Conservation (phyloP, 2,113 vertebrate genomes). For the Kryptolebias marmoratus region DNA sequence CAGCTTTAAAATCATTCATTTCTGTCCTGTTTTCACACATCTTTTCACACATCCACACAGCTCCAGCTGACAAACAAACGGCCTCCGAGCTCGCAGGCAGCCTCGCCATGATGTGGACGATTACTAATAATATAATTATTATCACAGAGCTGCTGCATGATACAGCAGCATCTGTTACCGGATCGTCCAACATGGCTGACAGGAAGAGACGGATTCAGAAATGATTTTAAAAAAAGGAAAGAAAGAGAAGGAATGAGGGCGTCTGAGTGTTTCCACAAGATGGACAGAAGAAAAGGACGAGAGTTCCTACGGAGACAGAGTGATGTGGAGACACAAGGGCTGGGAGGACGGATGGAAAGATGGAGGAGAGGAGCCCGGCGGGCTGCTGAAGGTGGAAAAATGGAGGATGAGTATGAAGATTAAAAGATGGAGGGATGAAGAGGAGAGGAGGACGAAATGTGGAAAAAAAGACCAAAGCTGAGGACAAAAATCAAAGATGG, state of each 20-base stretch:
- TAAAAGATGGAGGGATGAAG: background rate
- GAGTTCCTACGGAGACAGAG: background rate
- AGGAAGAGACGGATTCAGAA: background rate
- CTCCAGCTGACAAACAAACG: too few relatives aligned
- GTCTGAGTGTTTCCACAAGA: background rate
- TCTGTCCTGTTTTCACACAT: too few relatives aligned
- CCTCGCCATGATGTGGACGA: slow-evolving; percentile 32
- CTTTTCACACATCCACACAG: too few relatives aligned
- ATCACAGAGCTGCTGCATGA: slow-evolving; percentile 23
- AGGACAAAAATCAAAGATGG: too few relatives aligned
- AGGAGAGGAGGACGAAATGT: too few relatives aligned
- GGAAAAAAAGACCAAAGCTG: too few relatives aligned
- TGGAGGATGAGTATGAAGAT: background rate
- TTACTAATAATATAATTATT: slow-evolving; percentile 49
- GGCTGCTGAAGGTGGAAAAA: background rate
- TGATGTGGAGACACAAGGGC: background rate
- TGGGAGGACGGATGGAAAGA: background rate
- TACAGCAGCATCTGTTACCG: slow-evolving; percentile 48
- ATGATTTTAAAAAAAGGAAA: slow-evolving; percentile 12
- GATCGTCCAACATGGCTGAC: background rate
- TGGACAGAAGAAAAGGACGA: background rate
- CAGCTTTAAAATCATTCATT: too few relatives aligned
- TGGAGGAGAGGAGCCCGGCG: background rate
- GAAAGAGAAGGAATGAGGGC: background rate
- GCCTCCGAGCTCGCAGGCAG: background rate